A percentile compares a stretch with the other conserved stretches of the same genome.
These are phyloP conservation scores for Drosophila subquinaria DNA, from an alignment of 2,888 invertebrate species.

Conservation along the genomic window DNA sequence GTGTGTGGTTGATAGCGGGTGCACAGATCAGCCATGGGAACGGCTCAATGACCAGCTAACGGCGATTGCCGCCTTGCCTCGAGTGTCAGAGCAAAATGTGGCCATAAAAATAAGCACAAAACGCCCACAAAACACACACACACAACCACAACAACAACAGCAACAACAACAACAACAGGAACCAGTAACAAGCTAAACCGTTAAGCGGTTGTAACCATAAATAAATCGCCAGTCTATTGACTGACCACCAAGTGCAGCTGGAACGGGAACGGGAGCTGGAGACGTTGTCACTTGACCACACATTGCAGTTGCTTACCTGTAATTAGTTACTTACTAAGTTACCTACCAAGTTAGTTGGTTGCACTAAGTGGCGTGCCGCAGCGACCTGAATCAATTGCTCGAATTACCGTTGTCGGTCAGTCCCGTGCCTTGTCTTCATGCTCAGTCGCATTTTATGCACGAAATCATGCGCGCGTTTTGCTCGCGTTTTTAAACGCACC, in stretches of 20 bases:
- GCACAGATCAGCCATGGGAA: slow-evolving; percentile 55
- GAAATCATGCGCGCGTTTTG: slow-evolving; percentile 36
- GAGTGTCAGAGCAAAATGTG: slow-evolving; percentile 33
- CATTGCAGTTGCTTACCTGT: slow-evolving; percentile 40
- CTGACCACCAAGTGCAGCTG: slow-evolving; percentile 14
- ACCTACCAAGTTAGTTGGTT: slow-evolving; percentile 11
- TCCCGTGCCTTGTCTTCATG: slow-evolving; percentile 35
- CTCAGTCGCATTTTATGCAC: slow-evolving; percentile 51
- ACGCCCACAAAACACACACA: slow-evolving; percentile 56
- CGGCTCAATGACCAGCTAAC: slow-evolving; percentile 28
- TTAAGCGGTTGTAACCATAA: slow-evolving; percentile 47
- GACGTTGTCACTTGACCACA: slow-evolving; percentile 40
- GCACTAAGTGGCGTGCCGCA: slow-evolving; percentile 35
- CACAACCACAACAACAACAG: background rate
- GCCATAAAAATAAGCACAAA: slow-evolving; percentile 50
- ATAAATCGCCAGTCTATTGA: slow-evolving; percentile 43
- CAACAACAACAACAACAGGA: background rate
- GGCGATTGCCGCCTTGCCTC: slow-evolving; percentile 21
- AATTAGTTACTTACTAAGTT: slow-evolving; percentile 51
- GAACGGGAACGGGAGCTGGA: background rate
- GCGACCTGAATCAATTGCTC: slow-evolving; percentile 66
- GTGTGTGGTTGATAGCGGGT: slow-evolving; percentile 25
- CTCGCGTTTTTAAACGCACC: slow-evolving; percentile 24
- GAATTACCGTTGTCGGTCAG: slow-evolving; percentile 51
- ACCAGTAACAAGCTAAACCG: slow-evolving; percentile 32